Conservation (phyloP, 2,888 invertebrate genomes). For the Neoascia interrupta region DNA sequence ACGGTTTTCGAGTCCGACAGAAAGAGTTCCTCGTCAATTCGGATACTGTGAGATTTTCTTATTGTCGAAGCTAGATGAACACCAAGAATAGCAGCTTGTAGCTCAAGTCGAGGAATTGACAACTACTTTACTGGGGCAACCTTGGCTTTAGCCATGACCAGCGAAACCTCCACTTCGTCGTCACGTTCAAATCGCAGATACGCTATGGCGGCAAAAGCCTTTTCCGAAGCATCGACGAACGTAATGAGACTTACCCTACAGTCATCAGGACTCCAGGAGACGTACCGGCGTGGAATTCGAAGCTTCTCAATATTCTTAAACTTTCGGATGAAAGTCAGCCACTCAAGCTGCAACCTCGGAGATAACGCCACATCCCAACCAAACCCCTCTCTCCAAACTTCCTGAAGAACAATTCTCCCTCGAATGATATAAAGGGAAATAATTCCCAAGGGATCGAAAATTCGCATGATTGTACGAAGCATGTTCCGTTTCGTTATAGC, state of each 20-base stretch:
- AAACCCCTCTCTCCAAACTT: conserved; percentile 27
- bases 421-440: conserved; percentile 13
- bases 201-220: conserved; percentile 1
- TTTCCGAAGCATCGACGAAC: conserved; percentile 9
- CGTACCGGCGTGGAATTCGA: background rate
- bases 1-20: conserved; percentile 16
- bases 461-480: conserved; percentile 6
- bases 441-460: conserved; percentile 17
- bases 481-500: background rate
- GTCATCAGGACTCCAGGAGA: conserved; percentile 8
- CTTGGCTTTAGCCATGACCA: conserved; percentile 17
- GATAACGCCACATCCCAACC: conserved; percentile 20
- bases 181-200: background rate
- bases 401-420: conserved; percentile 19
- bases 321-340: background rate
- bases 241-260: background rate
- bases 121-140: no score
- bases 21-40: background rate
- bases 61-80: background rate
- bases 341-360: background rate
- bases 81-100: conserved; percentile 4
- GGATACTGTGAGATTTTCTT: background rate
- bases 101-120: conserved; percentile 1
- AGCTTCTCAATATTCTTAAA: conserved; percentile 1
- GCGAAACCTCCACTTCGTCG: background rate